These are phyloP conservation scores for Cyrtonyx montezumae DNA, from an alignment of 2,113 vertebrate species.

Conservation along the genomic window DNA sequence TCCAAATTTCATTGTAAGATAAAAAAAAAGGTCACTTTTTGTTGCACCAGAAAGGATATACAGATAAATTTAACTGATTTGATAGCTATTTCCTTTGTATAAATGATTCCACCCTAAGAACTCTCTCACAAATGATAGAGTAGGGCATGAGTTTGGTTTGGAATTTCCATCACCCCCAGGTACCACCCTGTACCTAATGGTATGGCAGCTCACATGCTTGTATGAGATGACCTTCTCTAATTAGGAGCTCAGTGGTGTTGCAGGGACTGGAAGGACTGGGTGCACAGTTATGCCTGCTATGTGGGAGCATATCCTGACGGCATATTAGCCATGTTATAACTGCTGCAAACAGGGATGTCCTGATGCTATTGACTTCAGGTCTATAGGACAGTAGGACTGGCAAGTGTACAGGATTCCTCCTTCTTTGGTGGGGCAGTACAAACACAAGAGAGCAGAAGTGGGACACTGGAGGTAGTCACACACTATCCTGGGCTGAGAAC, in stretches of 20 bases:
- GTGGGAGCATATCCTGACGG: neutral
- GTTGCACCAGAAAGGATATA: neutral
- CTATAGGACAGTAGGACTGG: neutral
- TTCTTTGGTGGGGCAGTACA: neutral
- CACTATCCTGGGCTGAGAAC: neutral
- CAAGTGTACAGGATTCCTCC: neutral
- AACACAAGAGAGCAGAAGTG: neutral
- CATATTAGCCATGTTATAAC: neutral
- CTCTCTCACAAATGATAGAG: neutral
- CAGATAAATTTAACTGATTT: neutral
- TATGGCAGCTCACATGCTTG: neutral
- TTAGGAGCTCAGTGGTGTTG: neutral
- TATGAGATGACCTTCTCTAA: neutral
- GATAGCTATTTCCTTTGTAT: neutral
- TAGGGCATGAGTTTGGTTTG: neutral
- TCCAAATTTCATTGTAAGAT: neutral
- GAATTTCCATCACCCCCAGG: neutral
- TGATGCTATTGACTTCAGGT: neutral
- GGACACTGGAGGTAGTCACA: neutral
- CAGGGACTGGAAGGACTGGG: neutral
- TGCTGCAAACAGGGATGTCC: neutral
- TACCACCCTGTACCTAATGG: neutral
- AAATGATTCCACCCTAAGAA: neutral
- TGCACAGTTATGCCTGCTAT: neutral
- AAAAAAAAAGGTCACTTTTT: neutral